Conservation (phyloP, 2,888 invertebrate genomes). For the Lissonota sp. region DNA sequence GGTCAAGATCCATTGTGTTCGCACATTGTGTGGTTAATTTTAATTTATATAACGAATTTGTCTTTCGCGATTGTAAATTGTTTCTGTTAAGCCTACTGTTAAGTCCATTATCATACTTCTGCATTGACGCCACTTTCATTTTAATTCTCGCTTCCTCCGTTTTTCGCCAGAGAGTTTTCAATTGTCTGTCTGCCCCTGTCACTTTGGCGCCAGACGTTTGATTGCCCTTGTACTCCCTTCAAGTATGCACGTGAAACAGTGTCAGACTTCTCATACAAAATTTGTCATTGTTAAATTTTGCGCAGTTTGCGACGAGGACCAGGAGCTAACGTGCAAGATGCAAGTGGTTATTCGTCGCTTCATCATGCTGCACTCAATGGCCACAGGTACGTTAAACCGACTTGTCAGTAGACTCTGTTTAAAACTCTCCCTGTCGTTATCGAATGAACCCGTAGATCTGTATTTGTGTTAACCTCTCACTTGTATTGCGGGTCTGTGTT, state of each 20-base stretch:
- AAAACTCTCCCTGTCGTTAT: too few species aligned
- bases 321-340: constrained; percentile 96
- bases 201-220: background rate
- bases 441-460: too few species aligned
- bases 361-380: constrained; percentile 98
- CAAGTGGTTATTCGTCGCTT: constrained; percentile 96
- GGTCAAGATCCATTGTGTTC: constrained; percentile 39
- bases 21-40: constrained; percentile 20
- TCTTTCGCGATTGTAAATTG: background rate
- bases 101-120: background rate
- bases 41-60: constrained; percentile 8
- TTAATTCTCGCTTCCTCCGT: background rate
- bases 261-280: constrained; percentile 20
- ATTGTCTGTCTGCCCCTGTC: too few species aligned
- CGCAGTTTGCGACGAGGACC: constrained; percentile 94
- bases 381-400: constrained; percentile 89
- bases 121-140: background rate
- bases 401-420: too few species aligned
- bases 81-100: background rate
- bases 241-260: background rate
- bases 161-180: background rate
- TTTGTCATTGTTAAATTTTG: constrained; percentile 47
- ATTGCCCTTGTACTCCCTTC: background rate
- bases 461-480: too few species aligned
- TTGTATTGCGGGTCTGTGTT: too few species aligned